Evolutionary conservation across 2,797 vertebrate genomes (phyloP), one percentile per base, ranked within the genome.

Genomic region (Meriones psammophilus): DNA sequence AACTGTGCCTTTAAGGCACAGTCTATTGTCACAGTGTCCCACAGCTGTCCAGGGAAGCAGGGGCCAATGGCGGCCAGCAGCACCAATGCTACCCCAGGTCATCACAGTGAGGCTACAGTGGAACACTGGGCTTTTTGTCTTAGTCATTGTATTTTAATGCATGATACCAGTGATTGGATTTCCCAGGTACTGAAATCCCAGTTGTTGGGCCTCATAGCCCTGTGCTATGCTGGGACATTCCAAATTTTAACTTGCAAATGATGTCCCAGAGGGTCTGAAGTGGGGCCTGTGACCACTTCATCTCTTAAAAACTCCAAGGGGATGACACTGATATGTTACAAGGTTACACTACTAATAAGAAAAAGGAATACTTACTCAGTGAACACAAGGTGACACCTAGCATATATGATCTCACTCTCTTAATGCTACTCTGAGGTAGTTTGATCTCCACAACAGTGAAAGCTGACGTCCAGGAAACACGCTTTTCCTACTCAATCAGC

Each of bases 281-380:
- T 17, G 3, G 26, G 18, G 3, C 28, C 36, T 36, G n/a, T 24
- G 66, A 83, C 20, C 24, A 58, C 58, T 88, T 22, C 33, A 94
- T 76, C 89, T 80, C 68, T 86, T 46, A 80, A 24, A 91, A 4
- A 7, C 46, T 84, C 33, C 73, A 94, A 92, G 36, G 39, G 66
- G 14, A 54, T 46, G 64, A 77, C 12, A 7, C 50, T 60, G 58
- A 78, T 13, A 3, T 3, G 46, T 80, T 46, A 42, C 0, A 33
- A 62, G 30, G 9, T 80, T 68, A 46, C 60, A 66, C 64, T 28
- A 50, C n/a, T 33, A 62, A 58, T 20, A 68, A 68, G 64, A 92
- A 93, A 95, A 78, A 33, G 5, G 3, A 62, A 8, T 15, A 42
- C 4, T 46, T 76, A 78, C 3, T 85, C 24, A 42, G 73, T 14